These are phyloP conservation scores for Sebastes flavidus DNA, from an alignment of 2,797 vertebrate genomes.

Conservation along the genomic window DNA sequence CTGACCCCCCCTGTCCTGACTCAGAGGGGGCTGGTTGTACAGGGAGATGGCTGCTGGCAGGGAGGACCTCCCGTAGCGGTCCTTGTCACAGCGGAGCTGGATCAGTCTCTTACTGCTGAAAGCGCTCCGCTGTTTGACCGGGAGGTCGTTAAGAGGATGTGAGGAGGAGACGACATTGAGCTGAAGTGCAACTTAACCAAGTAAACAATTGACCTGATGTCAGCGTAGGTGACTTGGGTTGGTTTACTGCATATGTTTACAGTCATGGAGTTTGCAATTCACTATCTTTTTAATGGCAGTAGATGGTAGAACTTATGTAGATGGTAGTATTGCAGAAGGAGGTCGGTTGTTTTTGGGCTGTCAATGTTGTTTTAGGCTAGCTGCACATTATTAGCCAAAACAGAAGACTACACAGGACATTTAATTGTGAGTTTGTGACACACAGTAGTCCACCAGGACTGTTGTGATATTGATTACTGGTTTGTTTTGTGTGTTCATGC, in stretches of 20 bases:
- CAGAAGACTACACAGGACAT: neutral
- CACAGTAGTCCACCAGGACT: neutral
- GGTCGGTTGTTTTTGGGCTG: neutral
- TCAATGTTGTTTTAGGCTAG: constrained; percentile 3
- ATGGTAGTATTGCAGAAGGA: neutral
- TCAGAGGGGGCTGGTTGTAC: neutral
- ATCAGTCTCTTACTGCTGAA: neutral
- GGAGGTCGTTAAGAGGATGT: neutral
- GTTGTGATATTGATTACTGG: neutral
- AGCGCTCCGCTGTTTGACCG: neutral
- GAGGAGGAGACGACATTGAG: constrained; percentile 3
- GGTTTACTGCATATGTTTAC: neutral
- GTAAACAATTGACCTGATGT: neutral
- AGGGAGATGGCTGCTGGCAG: neutral
- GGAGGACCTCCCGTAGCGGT: neutral
- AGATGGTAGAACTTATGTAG: neutral
- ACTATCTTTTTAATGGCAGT: neutral
- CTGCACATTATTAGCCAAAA: neutral
- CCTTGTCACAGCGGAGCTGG: neutral
- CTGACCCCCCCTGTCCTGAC: neutral
- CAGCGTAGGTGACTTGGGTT: neutral
- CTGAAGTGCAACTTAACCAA: neutral
- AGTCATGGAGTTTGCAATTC: neutral
- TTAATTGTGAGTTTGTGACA: neutral
- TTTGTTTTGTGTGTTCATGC: neutral